Conservation (phyloP, 2,797 vertebrate species). For the Takifugu rubripes region DNA sequence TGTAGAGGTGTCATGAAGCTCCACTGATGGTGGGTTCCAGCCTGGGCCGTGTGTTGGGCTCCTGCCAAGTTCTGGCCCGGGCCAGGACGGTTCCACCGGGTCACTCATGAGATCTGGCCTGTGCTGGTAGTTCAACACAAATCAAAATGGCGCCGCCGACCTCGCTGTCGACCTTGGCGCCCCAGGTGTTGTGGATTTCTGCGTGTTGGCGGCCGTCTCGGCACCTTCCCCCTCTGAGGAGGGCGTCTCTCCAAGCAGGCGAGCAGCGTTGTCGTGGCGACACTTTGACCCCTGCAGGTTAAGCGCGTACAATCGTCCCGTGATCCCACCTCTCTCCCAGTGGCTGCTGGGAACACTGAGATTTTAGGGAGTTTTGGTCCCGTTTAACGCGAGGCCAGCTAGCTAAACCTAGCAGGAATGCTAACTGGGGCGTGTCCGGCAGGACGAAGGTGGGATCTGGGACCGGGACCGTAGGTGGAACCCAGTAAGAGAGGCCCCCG, state of each 20-base stretch:
- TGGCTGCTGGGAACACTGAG: background rate
- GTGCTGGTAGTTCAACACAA: no score
- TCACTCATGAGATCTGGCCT: no score
- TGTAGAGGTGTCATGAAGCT: no score
- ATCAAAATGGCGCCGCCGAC: background rate
- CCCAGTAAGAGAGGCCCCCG: constrained; percentile 21
- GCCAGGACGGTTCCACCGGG: no score
- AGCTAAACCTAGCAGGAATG: background rate
- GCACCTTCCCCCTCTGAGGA: constrained; percentile 47
- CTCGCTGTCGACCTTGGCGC: background rate
- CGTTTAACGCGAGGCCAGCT: background rate
- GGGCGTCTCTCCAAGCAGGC: constrained; percentile 18
- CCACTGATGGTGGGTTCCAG: no score
- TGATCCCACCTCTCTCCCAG: constrained; percentile 1
- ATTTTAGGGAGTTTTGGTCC: background rate
- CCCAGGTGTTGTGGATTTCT: no score
- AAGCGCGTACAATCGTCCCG: constrained; percentile 4
- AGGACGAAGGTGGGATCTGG: constrained; percentile 1
- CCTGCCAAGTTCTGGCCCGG: no score
- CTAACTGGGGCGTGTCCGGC: no score
- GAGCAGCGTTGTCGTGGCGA: constrained; percentile 5
- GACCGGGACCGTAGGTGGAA: constrained; percentile 26
- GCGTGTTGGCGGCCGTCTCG: constrained; percentile 3
- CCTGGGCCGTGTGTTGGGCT: no score
- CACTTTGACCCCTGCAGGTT: constrained; percentile 23